A percentile compares a stretch with the other conserved stretches of the same genome.
phyloP scores from a whole-genome alignment of 2,888 invertebrate species.

The Drosophila sordidula region DNA sequence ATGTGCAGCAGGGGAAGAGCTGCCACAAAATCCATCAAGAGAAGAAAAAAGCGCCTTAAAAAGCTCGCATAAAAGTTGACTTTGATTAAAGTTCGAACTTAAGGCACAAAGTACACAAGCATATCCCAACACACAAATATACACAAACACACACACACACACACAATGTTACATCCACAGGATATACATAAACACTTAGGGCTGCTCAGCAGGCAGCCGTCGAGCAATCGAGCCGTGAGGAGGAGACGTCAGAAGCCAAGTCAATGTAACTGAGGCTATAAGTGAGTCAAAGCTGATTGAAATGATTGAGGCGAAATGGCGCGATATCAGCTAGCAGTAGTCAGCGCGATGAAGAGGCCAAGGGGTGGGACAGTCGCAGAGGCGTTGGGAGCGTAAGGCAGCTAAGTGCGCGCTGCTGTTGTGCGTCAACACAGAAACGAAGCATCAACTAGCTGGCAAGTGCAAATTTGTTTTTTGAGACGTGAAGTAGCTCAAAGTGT shows the following conservation, averaged over 20 bases:
- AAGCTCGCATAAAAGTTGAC: slow-evolving; percentile 78
- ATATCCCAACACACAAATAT: slow-evolving; percentile 2
- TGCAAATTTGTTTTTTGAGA: slow-evolving; percentile 57
- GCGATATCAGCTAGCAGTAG: slow-evolving; percentile 54
- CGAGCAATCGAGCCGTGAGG: slow-evolving; percentile 14
- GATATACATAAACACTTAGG: slow-evolving; percentile 66
- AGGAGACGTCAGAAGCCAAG: slow-evolving; percentile 76
- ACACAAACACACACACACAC: slow-evolving; percentile 2
- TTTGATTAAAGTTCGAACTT: slow-evolving; percentile 79
- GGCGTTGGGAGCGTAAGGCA: slow-evolving; percentile 8
- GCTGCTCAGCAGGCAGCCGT: slow-evolving; percentile 36
- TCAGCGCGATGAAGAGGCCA: not conserved
- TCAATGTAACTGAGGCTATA: slow-evolving; percentile 74
- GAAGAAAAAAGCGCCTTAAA: slow-evolving; percentile 62
- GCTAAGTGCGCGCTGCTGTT: slow-evolving; percentile 43
- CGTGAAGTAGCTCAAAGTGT: slow-evolving; percentile 37
- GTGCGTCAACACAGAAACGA: slow-evolving; percentile 49
- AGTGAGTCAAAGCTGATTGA: slow-evolving; percentile 79
- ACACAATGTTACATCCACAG: slow-evolving; percentile 26
- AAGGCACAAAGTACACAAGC: slow-evolving; percentile 62
- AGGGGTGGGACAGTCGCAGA: not conserved
- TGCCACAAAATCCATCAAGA: slow-evolving; percentile 64
- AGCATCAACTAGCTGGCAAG: slow-evolving; percentile 54
- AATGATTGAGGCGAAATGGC: slow-evolving; percentile 77
- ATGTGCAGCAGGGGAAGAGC: slow-evolving; percentile 16